Evolutionary conservation across 35 echinoderm and acorn worm species (phyloP).

Genomic region (Lytechinus pictus): DNA sequence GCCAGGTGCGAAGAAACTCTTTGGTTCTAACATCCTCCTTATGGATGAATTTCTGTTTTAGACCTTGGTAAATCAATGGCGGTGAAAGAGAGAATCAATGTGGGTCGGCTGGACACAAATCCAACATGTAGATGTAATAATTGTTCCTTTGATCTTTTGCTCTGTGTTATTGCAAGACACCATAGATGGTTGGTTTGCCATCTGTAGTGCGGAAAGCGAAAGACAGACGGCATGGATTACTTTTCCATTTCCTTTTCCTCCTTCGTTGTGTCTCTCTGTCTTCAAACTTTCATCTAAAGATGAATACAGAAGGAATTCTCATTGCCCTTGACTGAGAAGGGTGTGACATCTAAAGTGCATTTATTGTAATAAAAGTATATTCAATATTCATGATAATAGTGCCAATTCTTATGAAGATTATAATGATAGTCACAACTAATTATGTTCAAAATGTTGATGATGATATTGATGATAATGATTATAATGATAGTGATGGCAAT

Average conservation of each 20-base stretch:
- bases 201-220: neutral
- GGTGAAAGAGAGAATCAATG: conserved; percentile 4
- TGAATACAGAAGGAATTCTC: conserved; percentile 13
- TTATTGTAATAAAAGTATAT: no score
- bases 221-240: conserved; percentile 42
- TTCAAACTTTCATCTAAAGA: neutral
- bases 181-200: conserved; percentile 14
- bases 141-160: conserved; percentile 1
- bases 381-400: no score
- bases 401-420: no score
- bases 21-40: neutral
- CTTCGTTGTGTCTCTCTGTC: neutral
- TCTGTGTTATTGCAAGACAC: conserved; percentile 27
- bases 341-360: neutral
- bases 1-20: neutral
- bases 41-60: neutral
- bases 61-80: neutral
- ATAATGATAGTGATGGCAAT: no score
- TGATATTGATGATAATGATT: no score
- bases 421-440: no score
- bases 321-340: neutral
- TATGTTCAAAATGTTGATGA: no score
- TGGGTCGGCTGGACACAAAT: conserved; percentile 2
- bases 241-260: conserved; percentile 30
- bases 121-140: conserved; percentile 13